Evolutionary conservation across 2,888 invertebrate genomes (phyloP), one percentile per base, ranked within the genome.

Genomic region (Scaeva pyrastri): DNA sequence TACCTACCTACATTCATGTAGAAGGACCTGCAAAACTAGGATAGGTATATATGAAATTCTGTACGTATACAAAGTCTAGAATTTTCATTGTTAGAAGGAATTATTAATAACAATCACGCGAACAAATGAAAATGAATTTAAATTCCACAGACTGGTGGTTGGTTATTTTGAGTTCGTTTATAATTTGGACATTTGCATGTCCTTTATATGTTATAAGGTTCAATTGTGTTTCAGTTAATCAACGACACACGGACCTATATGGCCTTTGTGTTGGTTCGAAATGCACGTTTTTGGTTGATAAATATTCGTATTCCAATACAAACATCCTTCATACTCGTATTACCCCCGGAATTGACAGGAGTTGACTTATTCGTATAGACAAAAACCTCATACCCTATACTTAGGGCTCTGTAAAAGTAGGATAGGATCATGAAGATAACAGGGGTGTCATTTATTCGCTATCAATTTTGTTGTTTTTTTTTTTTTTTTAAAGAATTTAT

Each of bases 91-190:
- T 45, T 60, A 31, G 52, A 26, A 60, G 19, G 58, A 71, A 79
- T 64, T 84, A 84, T 84, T 84, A 58, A 75, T 75, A 79, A 84
- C 71, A 79, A 84, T 84, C 84, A 84, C 84, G 84, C 79, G 66
- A 84, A 26, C 74, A 71, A 79, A 79, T 74, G 79, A 79, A 79
- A 83, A 50, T 56, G 62, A 79, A 84, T 84, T 84, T 79, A 74
- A 75, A 71, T 75, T 84, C 16, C 50, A 71, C 36, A 50, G 48
- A 31, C 45, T 60, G 43, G 39, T 50, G 58, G 19, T 36, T 21
- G 36, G 48, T 56, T 58, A 52, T 56, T 60, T 73, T 70, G 62
- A 14, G 26, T 48, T 41, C 73, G 56, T 39, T 62, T 60, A 36
- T 31, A 64, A 43, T 50, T 52, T 36, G 39, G 31, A 19, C 41